A percentile compares a stretch with the other conserved stretches of the same genome.
Evolutionary conservation across 2,113 vertebrate species (phyloP).

Genomic region (Vombatus ursinus): DNA sequence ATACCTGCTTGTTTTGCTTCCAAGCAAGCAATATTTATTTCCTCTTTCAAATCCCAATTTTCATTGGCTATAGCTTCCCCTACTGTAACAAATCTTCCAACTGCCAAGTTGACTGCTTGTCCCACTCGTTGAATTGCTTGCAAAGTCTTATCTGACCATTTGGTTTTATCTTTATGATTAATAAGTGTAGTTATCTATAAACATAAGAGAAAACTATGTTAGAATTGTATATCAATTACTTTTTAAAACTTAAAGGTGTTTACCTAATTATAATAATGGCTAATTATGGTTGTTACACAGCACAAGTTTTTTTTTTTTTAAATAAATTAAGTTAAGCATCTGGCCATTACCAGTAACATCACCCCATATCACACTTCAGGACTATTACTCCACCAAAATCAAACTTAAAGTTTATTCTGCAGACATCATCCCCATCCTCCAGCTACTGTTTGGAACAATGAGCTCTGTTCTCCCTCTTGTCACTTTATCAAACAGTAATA

Average conservation of each 20-base stretch:
- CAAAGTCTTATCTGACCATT: conserved; percentile 95
- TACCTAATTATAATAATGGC: neutral
- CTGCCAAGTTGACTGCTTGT: conserved; percentile 94
- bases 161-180: conserved; percentile 98
- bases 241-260: neutral
- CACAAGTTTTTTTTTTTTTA: neutral
- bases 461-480: conserved; percentile 19
- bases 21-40: conserved; percentile 95
- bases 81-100: conserved; percentile 95
- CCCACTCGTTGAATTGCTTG: conserved; percentile 95
- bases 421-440: neutral
- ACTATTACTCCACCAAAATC: conserved; percentile 37
- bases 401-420: conserved; percentile 22
- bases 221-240: conserved; percentile 30
- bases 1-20: conserved; percentile 96
- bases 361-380: conserved; percentile 6
- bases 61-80: conserved; percentile 97
- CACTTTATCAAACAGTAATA: conserved; percentile 35
- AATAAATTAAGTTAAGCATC: conserved; percentile 7
- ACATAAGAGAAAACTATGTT: conserved; percentile 58
- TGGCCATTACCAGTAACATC: neutral
- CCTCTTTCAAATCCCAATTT: conserved; percentile 96
- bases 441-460: neutral
- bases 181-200: conserved; percentile 98
- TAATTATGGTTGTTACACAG: neutral